Evolutionary conservation across 2,797 vertebrate species (phyloP).

Genomic region (Poeciliopsis infans): DNA sequence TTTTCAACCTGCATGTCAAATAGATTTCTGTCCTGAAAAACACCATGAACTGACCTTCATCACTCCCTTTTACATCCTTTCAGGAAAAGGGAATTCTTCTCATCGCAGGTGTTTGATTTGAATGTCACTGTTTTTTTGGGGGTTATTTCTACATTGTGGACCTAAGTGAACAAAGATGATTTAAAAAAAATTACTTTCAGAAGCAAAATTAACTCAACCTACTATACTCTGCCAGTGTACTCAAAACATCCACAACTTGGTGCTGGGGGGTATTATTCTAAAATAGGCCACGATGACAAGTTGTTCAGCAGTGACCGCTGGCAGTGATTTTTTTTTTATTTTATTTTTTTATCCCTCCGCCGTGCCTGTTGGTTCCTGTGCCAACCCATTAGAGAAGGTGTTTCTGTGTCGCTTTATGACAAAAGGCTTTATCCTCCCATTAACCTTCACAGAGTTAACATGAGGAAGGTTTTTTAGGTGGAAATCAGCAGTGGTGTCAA

Average conservation of each 20-base stretch:
- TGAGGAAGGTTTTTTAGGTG: constrained; percentile 65
- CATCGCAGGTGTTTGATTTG: constrained; percentile 8
- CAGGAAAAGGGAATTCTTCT: constrained; percentile 17
- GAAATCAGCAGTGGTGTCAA: constrained; percentile 66
- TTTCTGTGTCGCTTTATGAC: constrained; percentile 68
- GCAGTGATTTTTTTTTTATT: constrained; percentile 39
- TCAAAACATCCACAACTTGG: constrained; percentile 37
- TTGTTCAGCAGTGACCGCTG: constrained; percentile 66
- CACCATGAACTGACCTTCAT: constrained; percentile 47
- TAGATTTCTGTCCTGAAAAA: constrained; percentile 48
- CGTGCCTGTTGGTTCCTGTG: constrained; percentile 56
- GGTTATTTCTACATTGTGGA: not conserved
- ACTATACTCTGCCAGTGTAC: constrained; percentile 41
- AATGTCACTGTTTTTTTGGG: not conserved
- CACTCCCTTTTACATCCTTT: constrained; percentile 36
- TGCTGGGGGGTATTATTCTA: constrained; percentile 47
- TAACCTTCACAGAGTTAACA: constrained; percentile 73
- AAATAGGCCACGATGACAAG: constrained; percentile 72
- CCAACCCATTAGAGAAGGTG: constrained; percentile 46
- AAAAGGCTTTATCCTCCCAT: constrained; percentile 77
- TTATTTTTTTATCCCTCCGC: constrained; percentile 52
- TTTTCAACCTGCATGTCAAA: constrained; percentile 57
- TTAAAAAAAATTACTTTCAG: constrained; percentile 4
- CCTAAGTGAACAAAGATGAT: constrained; percentile 12
- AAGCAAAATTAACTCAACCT: constrained; percentile 17